Percentiles rank a stretch among this genome's conserved stretches.
Conservation (phyloP, 2,113 vertebrate genomes). For the Colinus virginianus region DNA sequence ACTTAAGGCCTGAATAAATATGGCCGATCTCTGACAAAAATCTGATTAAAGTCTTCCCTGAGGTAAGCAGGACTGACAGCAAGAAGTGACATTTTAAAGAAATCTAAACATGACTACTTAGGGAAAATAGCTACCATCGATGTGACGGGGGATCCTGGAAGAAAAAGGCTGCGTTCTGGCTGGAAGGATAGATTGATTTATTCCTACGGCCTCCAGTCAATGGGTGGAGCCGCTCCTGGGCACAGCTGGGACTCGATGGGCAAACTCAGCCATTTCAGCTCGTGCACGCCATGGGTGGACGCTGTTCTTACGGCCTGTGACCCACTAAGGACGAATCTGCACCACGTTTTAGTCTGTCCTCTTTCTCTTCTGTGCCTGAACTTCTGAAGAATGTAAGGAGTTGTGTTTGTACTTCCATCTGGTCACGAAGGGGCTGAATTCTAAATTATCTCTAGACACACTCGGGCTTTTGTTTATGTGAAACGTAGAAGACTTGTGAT, state of each 20-base stretch:
- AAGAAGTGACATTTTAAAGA: conserved; percentile 39
- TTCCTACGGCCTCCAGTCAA: conserved; percentile 1
- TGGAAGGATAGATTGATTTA: not conserved
- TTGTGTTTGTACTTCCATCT: not conserved
- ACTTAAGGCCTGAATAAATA: conserved; percentile 73
- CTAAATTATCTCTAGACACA: not conserved
- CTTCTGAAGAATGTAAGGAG: not conserved
- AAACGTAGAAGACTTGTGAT: not conserved
- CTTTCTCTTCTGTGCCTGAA: not conserved
- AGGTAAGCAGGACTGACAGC: conserved; percentile 40
- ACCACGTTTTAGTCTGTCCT: not conserved
- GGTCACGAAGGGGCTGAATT: not conserved
- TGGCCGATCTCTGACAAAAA: conserved; percentile 35
- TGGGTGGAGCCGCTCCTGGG: not conserved
- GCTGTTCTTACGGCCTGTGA: not conserved
- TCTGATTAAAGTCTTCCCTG: conserved; percentile 51
- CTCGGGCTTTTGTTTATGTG: not conserved
- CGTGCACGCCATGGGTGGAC: not conserved
- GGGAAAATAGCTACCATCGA: not conserved
- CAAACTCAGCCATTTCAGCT: not conserved
- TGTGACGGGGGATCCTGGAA: not conserved
- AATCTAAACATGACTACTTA: not conserved
- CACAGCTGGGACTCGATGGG: not conserved
- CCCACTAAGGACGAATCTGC: not conserved
- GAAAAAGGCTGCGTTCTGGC: not conserved